Percentiles rank a stretch among this genome's conserved stretches.
Evolutionary conservation across 2,113 vertebrate genomes (phyloP).

Genomic region (Lepidiolamprologus cunningtoni): DNA sequence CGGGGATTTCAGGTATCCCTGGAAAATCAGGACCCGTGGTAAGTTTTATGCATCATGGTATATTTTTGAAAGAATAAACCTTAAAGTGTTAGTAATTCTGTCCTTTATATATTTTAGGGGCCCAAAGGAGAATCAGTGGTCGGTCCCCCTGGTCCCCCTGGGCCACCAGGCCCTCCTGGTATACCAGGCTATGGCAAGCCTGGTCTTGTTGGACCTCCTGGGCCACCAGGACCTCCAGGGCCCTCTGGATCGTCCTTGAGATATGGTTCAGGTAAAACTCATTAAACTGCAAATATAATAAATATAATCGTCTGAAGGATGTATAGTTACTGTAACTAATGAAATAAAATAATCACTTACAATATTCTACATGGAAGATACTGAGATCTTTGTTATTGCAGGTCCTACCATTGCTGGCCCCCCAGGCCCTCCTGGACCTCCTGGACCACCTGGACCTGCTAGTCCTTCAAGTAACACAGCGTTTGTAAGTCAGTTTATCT

Average conservation of each 20-base stretch:
- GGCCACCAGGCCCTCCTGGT: slow-evolving; percentile 81
- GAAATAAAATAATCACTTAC: not conserved
- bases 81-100: not conserved
- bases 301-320: fast-evolving
- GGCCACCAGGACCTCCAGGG: slow-evolving; percentile 80
- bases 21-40: slow-evolving; percentile 80
- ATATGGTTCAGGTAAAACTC: slow-evolving; percentile 72
- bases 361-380: not conserved
- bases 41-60: not conserved
- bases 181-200: slow-evolving; percentile 80
- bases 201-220: slow-evolving; percentile 80
- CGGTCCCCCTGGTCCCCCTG: slow-evolving; percentile 81
- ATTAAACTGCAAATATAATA: not conserved
- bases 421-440: slow-evolving; percentile 83
- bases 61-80: not conserved
- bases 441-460: slow-evolving; percentile 78
- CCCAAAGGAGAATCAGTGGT: slow-evolving; percentile 83
- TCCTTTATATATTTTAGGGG: slow-evolving; percentile 67
- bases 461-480: slow-evolving; percentile 48
- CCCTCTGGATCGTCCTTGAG: slow-evolving; percentile 65
- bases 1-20: slow-evolving; percentile 74
- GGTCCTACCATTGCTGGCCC: slow-evolving; percentile 78
- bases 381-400: slow-evolving; percentile 32
- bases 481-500: slow-evolving; percentile 66
- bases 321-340: not conserved